A percentile compares a stretch with the other conserved stretches of the same genome.
phyloP scores from a whole-genome alignment of 1,140 invertebrate species.

The Euborellia annulipes region DNA sequence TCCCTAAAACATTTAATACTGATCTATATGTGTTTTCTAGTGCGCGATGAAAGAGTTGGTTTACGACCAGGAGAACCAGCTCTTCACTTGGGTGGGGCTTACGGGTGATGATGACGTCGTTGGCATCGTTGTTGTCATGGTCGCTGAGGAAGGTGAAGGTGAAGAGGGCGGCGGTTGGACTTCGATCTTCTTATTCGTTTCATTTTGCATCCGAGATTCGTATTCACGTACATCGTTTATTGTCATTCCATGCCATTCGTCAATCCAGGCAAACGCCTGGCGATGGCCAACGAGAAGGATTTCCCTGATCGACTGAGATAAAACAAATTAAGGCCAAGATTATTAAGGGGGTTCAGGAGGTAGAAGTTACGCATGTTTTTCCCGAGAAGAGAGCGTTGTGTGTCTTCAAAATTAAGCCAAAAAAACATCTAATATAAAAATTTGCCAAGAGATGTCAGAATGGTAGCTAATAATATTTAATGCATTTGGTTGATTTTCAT shows the following conservation, averaged over 20 bases:
- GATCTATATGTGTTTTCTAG: too few relatives aligned
- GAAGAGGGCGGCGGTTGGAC: conserved; percentile 21
- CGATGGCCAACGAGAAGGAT: conserved; percentile 72
- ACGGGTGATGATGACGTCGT: conserved; percentile 26
- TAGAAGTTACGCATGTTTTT: too few relatives aligned
- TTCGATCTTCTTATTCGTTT: conserved; percentile 67
- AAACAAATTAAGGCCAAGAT: too few relatives aligned
- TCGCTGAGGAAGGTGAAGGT: conserved; percentile 18
- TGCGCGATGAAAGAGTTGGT: too few relatives aligned
- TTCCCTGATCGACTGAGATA: conserved; percentile 60
- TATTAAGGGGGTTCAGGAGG: too few relatives aligned
- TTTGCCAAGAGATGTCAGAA: too few relatives aligned
- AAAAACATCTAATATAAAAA: too few relatives aligned
- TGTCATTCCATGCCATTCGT: conserved; percentile 80
- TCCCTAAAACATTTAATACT: too few relatives aligned
- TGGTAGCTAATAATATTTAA: too few relatives aligned
- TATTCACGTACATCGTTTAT: conserved; percentile 69
- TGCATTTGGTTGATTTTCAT: too few relatives aligned
- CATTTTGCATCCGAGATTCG: conserved; percentile 62
- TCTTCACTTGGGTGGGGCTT: conserved; percentile 23
- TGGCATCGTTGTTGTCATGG: conserved; percentile 30
- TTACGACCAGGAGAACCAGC: conserved; percentile 43
- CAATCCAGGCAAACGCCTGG: conserved; percentile 86
- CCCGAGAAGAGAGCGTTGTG: too few relatives aligned
- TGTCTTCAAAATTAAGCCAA: too few relatives aligned